phyloP scores from a whole-genome alignment of 2,113 vertebrate species.

The Pterocles gutturalis region DNA sequence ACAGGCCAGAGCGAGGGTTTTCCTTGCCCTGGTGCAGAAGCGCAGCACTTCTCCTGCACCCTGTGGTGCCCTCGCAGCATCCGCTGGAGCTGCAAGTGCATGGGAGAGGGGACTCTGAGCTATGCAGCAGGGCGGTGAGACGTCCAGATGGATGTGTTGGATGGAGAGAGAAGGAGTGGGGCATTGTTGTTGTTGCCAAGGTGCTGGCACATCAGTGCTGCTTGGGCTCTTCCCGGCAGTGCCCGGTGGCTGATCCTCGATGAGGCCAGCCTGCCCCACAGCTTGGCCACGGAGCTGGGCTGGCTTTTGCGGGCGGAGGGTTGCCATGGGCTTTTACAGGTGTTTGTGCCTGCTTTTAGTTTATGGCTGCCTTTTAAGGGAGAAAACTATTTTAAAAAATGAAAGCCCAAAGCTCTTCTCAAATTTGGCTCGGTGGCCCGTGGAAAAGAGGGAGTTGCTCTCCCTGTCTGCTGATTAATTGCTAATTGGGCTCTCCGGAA shows the following conservation, averaged over 20 bases:
- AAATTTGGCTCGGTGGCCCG: neutral
- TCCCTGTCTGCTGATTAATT: neutral
- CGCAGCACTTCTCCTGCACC: accelerated
- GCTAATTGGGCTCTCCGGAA: constrained; percentile 12
- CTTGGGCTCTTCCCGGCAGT: neutral
- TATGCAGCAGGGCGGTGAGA: accelerated
- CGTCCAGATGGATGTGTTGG: accelerated
- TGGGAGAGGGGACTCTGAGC: neutral
- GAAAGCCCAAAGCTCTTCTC: neutral
- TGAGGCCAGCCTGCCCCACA: accelerated
- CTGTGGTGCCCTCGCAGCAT: accelerated
- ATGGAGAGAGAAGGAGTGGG: no score
- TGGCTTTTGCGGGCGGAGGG: neutral
- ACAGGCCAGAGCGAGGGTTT: neutral
- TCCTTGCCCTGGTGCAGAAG: accelerated
- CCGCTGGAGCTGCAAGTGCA: accelerated
- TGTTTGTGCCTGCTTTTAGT: neutral
- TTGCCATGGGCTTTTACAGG: neutral
- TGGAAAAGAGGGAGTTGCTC: neutral
- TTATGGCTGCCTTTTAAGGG: neutral
- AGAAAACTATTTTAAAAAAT: neutral
- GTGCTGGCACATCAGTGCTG: accelerated
- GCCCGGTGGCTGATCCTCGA: accelerated
- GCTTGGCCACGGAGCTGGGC: neutral
- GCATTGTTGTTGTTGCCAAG: accelerated